Conservation (phyloP, 2,797 vertebrate species). For the Xiphophorus birchmanni region DNA sequence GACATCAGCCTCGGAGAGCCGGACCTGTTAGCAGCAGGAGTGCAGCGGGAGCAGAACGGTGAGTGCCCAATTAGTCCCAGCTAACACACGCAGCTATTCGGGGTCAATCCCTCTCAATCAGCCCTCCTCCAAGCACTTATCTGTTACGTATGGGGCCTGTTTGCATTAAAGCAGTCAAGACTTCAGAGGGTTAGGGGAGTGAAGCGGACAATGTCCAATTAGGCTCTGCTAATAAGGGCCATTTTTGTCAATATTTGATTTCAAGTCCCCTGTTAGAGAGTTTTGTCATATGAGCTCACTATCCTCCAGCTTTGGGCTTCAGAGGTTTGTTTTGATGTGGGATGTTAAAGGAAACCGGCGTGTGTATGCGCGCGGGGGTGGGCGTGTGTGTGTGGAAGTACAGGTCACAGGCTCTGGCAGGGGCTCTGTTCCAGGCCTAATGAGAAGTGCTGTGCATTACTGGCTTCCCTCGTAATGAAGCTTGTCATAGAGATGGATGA, state of each 20-base stretch:
- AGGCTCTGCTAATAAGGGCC: constrained; percentile 60
- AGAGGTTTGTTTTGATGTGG: constrained; percentile 36
- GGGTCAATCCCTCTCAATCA: constrained; percentile 65
- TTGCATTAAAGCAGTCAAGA: constrained; percentile 64
- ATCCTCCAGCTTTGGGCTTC: constrained; percentile 55
- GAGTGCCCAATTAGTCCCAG: constrained; percentile 79
- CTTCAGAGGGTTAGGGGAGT: constrained; percentile 56
- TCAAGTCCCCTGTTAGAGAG: constrained; percentile 35
- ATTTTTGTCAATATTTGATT: constrained; percentile 67
- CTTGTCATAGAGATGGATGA: constrained; percentile 85
- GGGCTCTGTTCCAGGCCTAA: constrained; percentile 78
- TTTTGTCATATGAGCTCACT: constrained; percentile 56
- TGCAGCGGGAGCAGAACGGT: constrained; percentile 98
- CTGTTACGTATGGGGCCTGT: constrained; percentile 23
- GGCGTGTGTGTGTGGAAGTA: constrained; percentile 44
- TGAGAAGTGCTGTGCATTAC: constrained; percentile 83
- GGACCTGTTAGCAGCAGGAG: constrained; percentile 96
- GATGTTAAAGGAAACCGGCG: constrained; percentile 35
- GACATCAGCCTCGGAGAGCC: constrained; percentile 99
- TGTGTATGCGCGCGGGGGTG: constrained; percentile 7
- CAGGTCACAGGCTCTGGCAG: constrained; percentile 76
- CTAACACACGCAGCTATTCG: constrained; percentile 67
- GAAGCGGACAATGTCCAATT: constrained; percentile 70
- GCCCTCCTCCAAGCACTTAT: constrained; percentile 52
- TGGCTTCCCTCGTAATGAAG: constrained; percentile 82